Evolutionary conservation across 1,140 invertebrate species (phyloP).

Genomic region (Temnothorax curvispinosus): DNA sequence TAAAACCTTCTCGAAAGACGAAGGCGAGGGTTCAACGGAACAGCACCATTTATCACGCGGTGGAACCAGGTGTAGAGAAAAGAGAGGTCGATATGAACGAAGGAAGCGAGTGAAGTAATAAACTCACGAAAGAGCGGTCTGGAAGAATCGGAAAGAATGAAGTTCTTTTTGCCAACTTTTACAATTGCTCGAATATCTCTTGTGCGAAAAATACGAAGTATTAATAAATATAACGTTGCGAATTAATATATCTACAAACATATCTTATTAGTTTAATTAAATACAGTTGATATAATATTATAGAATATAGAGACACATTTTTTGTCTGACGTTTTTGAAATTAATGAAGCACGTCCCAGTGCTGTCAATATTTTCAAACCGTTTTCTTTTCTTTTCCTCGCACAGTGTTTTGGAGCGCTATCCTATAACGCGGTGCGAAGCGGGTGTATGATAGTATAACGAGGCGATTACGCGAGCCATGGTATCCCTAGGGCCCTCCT

Average conservation of each 20-base stretch:
- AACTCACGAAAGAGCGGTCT: constrained; percentile 65
- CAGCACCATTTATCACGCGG: constrained; percentile 81
- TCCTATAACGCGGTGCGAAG: constrained; percentile 62
- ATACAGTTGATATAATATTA: not conserved
- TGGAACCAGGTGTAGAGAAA: constrained; percentile 74
- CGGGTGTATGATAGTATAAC: constrained; percentile 70
- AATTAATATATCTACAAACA: not conserved
- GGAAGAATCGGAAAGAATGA: constrained; percentile 56
- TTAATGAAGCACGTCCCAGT: not conserved
- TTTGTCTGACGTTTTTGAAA: not conserved
- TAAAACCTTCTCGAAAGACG: constrained; percentile 78
- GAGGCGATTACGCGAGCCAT: constrained; percentile 73
- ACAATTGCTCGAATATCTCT: constrained; percentile 56
- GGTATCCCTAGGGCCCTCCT: constrained; percentile 66
- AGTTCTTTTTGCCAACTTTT: constrained; percentile 50
- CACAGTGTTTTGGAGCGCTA: not conserved
- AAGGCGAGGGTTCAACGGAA: constrained; percentile 76
- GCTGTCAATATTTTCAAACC: not conserved
- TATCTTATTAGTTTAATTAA: not conserved
- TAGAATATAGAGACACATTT: not conserved
- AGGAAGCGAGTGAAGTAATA: constrained; percentile 68
- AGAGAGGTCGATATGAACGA: constrained; percentile 54
- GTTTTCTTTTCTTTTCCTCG: not conserved
- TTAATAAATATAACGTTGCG: not conserved
- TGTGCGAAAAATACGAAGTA: not conserved